Evolutionary conservation across 2,888 invertebrate genomes (phyloP), one percentile per base, ranked within the genome.

Genomic region (Serripes groenlandicus): DNA sequence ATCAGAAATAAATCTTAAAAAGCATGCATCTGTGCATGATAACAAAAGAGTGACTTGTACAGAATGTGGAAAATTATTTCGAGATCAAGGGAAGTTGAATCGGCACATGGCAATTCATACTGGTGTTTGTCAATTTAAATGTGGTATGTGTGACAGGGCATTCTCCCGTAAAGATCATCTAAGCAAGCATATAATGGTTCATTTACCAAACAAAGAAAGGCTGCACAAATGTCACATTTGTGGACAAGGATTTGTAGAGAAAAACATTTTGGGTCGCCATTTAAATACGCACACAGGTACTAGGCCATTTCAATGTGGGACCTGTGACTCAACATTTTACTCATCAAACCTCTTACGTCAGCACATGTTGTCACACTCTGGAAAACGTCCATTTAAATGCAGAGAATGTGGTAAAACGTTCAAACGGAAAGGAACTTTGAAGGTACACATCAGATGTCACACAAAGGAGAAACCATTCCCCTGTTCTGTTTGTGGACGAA

Each of bases 401-500:
- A 86, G 89, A 11, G 89, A 89, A 60, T 95, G 95, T 83, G 91
- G 91, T n/a, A 92, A 93, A 73, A 93, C 92, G 86, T 95, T 94
- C 71, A 93, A 94, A 30, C 94, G 95, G n/a, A 93, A 92, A 30
- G 92, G 92, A 4, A 93, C 92, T 69, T 91, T 95, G 1, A 94
- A 94, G 87, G 95, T 96, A 21, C 97, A 97, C 90, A 93, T 95
- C 85, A 95, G 95, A 89, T 96, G 96, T 3, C 97, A 97, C 89
- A 93, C 95, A 28, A 94, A 94, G 1, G 90, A 95, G 1, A 92
- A 93, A 58, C 93, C 93, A 0, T 93, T 92, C 85, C 88, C 92
- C 35, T 95, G 95, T 86, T 83, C 88, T 5, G 56, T 91, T 3
- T 95, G 95, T 85, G 83, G 89, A 0, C 52, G 62, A 54, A 35